Percentiles rank a stretch among this genome's conserved stretches.
Conservation (phyloP, 1,140 invertebrate species). For the Zophobas atratus region DNA sequence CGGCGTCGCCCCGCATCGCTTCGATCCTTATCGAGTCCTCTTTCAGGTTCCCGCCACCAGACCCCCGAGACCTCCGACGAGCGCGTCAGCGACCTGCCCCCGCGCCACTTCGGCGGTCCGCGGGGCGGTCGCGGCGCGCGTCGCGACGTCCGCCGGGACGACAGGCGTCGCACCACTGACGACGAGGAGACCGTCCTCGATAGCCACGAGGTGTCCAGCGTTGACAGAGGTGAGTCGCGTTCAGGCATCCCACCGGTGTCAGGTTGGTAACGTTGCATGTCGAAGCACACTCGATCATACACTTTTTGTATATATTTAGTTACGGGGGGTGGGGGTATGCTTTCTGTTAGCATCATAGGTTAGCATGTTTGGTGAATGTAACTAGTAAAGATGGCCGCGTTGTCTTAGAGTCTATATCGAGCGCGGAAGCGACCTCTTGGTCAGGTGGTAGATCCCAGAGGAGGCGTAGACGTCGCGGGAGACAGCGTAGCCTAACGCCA, state of each 20-base stretch:
- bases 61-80: conserved; percentile 73
- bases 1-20: not conserved
- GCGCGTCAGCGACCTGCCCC: conserved; percentile 71
- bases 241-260: not conserved
- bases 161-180: conserved; percentile 80
- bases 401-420: conserved; percentile 73
- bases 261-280: not conserved
- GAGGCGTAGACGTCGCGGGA: conserved; percentile 65
- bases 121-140: conserved; percentile 69
- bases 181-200: conserved; percentile 86
- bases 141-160: conserved; percentile 73
- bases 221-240: conserved; percentile 79
- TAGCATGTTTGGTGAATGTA: conserved; percentile 30
- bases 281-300: not conserved
- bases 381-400: conserved; percentile 55
- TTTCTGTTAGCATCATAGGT: not conserved
- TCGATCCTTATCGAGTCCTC: not conserved
- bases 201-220: conserved; percentile 83
- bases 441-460: conserved; percentile 67
- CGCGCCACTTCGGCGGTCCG: conserved; percentile 68
- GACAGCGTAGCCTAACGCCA: conserved; percentile 57
- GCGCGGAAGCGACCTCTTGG: conserved; percentile 73
- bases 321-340: not conserved
- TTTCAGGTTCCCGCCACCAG: conserved; percentile 72
- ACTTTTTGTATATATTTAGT: no score